These are phyloP conservation scores for Myotis pilosus DNA, from an alignment of 2,797 vertebrate species.

Conservation along the genomic window DNA sequence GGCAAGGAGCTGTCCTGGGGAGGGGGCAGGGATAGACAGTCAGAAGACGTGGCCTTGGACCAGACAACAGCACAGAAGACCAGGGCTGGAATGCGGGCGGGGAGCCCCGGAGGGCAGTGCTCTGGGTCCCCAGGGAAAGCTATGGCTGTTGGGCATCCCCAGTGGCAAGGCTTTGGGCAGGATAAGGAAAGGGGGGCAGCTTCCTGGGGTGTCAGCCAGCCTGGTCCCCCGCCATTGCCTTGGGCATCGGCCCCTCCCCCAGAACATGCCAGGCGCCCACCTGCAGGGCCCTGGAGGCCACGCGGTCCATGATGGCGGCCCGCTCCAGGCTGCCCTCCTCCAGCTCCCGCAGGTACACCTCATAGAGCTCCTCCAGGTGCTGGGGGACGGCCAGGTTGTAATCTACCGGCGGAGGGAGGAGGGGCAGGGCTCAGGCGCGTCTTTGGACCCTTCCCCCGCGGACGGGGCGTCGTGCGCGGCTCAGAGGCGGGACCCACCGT, in stretches of 20 bases:
- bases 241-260: neutral
- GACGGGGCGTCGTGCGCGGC: accelerated
- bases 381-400: conserved; percentile 88
- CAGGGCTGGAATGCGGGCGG: neutral
- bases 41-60: neutral
- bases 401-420: conserved; percentile 80
- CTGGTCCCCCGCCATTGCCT: too few species aligned
- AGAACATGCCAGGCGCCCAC: conserved; percentile 71
- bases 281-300: conserved; percentile 86
- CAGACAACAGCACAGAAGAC: too few species aligned
- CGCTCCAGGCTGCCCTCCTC: conserved; percentile 88
- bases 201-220: neutral
- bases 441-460: accelerated
- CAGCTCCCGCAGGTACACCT: conserved; percentile 88
- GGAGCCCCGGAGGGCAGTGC: neutral
- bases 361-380: conserved; percentile 90
- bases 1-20: conserved; percentile 89
- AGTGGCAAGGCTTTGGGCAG: neutral
- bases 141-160: neutral
- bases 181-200: neutral
- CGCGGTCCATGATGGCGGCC: conserved; percentile 86
- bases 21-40: neutral
- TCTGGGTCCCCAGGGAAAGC: neutral
- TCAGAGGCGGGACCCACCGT: conserved; percentile 77
- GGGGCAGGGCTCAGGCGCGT: neutral